phyloP scores from a whole-genome alignment of 2,888 invertebrate species.

The Strigamia transsilvanica region DNA sequence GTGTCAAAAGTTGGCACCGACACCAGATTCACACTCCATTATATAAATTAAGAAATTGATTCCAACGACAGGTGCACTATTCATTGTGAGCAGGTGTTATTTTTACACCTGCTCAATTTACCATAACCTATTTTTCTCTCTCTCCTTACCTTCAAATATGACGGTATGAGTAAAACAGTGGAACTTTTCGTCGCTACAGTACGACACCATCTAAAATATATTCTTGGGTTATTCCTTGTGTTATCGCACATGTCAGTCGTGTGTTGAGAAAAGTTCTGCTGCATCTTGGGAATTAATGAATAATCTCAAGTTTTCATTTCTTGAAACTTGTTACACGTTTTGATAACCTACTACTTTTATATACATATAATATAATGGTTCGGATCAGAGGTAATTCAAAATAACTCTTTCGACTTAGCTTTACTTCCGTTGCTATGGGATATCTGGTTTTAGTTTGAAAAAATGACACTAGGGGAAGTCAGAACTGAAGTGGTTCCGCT shows the following conservation, averaged over 20 bases:
- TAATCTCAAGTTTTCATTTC: too few species aligned
- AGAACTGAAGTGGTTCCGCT: too few species aligned
- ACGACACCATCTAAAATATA: neutral
- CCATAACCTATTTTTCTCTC: neutral
- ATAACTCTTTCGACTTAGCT: neutral
- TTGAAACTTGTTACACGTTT: neutral
- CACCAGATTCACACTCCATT: conserved; percentile 11
- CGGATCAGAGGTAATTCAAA: too few species aligned
- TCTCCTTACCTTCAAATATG: neutral
- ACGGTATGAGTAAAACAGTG: neutral
- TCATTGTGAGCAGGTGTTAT: neutral
- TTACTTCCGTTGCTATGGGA: neutral
- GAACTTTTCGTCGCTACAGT: conserved; percentile 6
- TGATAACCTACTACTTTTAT: too few species aligned
- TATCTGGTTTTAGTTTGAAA: neutral
- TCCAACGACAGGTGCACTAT: neutral
- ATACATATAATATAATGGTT: too few species aligned
- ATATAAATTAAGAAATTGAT: conserved; percentile 22
- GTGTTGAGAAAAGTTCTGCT: neutral
- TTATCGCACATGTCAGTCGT: neutral
- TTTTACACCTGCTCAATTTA: neutral
- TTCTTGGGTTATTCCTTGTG: neutral
- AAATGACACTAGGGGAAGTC: neutral
- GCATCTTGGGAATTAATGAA: neutral
- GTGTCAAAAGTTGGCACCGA: conserved; percentile 10